Conservation (phyloP, 2,888 invertebrate species). For the Steinernema scapterisci region DNA sequence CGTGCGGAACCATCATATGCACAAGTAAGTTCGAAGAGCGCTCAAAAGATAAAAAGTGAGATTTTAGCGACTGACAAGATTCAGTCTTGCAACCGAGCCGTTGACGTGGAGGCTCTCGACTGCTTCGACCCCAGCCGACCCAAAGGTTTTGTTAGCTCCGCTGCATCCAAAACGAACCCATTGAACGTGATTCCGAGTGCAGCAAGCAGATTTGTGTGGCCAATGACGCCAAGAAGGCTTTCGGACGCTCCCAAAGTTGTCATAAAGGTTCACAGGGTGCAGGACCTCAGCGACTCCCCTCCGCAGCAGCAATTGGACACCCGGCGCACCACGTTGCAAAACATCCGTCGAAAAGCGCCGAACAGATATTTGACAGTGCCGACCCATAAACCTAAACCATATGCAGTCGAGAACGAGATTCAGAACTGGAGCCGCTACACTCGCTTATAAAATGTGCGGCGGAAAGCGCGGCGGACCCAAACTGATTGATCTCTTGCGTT, state of each 20-base stretch:
- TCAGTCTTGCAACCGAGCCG: conserved; percentile 47
- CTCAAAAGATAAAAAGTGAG: too few species aligned
- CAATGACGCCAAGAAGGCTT: not conserved
- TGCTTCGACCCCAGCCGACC: conserved; percentile 42
- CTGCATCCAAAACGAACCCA: not conserved
- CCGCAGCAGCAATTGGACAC: not conserved
- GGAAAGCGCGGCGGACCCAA: not conserved
- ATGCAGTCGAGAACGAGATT: conserved; percentile 35
- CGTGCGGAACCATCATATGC: conserved; percentile 50
- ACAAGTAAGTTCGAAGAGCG: conserved; percentile 37
- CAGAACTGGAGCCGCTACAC: conserved; percentile 25
- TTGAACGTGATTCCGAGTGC: not conserved
- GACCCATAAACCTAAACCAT: not conserved
- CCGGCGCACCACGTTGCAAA: not conserved
- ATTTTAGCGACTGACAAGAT: conserved; percentile 43
- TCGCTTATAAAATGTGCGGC: not conserved
- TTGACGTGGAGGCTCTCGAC: conserved; percentile 53
- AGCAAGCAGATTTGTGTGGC: not conserved
- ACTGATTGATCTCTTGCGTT: not conserved
- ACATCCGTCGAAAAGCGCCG: not conserved
- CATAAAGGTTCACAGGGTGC: not conserved
- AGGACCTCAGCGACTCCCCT: not conserved
- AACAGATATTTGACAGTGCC: not conserved
- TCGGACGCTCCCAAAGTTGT: not conserved
- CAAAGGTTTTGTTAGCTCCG: not conserved